Conservation (phyloP, 2,797 vertebrate genomes). For the Craterocephalus amniculus region DNA sequence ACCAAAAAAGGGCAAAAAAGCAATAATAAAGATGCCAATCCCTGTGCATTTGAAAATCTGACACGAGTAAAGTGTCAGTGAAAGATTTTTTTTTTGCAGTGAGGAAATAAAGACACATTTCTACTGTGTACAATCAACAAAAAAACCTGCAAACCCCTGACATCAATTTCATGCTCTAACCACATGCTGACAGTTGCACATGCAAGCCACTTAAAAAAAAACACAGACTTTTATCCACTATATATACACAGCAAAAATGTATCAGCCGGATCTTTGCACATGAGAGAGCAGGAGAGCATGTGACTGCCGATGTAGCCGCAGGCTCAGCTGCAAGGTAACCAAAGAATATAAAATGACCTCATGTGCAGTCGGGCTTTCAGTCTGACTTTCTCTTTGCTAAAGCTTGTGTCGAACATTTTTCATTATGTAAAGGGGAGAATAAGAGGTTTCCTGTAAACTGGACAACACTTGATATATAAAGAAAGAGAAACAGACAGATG, state of each 20-base stretch:
- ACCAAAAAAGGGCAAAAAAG: background rate
- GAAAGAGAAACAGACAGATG: background rate
- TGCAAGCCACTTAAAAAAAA: background rate
- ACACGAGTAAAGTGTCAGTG: background rate
- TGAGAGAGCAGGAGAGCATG: conserved; percentile 32
- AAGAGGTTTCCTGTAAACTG: background rate
- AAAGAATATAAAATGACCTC: conserved; percentile 3
- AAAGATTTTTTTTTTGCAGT: background rate
- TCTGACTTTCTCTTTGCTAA: conserved; percentile 44
- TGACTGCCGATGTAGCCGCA: conserved; percentile 32
- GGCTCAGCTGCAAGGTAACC: conserved; percentile 39
- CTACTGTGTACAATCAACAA: background rate
- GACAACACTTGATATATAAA: background rate
- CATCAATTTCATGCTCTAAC: conserved; percentile 6
- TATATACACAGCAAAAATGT: conserved; percentile 1
- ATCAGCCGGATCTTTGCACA: conserved; percentile 7
- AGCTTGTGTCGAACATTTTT: conserved; percentile 27
- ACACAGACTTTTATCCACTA: conserved; percentile 2
- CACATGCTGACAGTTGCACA: conserved; percentile 11
- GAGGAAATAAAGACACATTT: background rate
- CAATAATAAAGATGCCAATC: background rate
- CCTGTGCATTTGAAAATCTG: background rate
- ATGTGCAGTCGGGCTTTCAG: conserved; percentile 4
- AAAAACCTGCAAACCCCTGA: background rate
- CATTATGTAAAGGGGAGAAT: background rate